Percentiles rank a stretch among this genome's conserved stretches.
phyloP scores from a whole-genome alignment of 2,113 vertebrate genomes.

The Tinamus guttatus region DNA sequence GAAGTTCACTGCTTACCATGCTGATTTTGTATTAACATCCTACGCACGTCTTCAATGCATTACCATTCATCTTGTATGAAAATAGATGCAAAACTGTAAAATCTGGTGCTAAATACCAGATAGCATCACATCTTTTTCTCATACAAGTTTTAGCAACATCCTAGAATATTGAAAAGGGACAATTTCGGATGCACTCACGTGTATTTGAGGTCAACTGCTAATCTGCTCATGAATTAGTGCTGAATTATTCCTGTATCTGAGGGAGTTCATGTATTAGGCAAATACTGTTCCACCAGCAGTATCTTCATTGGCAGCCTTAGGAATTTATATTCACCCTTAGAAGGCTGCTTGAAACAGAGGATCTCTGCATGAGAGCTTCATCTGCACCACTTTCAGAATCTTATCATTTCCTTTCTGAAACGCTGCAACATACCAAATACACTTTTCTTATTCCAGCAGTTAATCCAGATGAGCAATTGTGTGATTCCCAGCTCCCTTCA shows the following conservation, averaged over 20 bases:
- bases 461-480: conserved; percentile 40
- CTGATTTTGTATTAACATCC: not conserved
- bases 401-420: not conserved
- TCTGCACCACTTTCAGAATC: conserved; percentile 19
- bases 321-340: not conserved
- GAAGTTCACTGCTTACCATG: conserved; percentile 1
- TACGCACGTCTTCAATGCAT: not conserved
- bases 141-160: not conserved
- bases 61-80: not conserved
- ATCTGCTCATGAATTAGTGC: not conserved
- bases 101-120: not conserved
- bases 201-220: not conserved
- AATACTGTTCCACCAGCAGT: not conserved
- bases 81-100: not conserved
- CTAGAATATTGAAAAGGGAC: not conserved
- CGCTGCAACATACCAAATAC: not conserved
- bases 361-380: not conserved
- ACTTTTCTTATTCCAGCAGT: conserved; percentile 23
- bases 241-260: not conserved
- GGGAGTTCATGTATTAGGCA: not conserved
- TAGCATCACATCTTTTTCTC: not conserved
- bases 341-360: not conserved
- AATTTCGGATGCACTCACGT: not conserved
- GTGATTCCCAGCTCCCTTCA: not conserved
- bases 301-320: not conserved